Percentiles rank a stretch among this genome's conserved stretches.
phyloP scores from a whole-genome alignment of 2,113 vertebrate genomes.

The Aphelocoma coerulescens region DNA sequence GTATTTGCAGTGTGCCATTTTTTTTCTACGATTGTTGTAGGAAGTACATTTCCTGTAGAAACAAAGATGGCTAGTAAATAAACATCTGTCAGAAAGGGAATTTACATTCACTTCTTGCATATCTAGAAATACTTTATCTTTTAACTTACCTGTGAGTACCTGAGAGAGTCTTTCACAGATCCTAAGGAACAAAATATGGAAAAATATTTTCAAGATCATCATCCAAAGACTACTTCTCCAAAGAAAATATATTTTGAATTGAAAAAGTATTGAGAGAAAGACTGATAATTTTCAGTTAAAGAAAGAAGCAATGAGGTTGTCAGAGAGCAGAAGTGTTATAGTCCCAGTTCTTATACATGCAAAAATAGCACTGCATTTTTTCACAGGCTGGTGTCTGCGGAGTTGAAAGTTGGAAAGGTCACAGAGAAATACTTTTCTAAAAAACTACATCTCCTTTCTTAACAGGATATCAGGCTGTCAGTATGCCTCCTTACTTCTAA shows the following conservation, averaged over 20 bases:
- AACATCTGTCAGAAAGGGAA: neutral
- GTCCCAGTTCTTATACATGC: neutral
- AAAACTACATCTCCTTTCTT: neutral
- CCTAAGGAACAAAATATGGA: neutral
- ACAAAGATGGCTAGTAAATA: neutral
- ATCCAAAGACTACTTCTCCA: neutral
- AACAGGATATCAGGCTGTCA: neutral
- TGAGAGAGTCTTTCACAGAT: neutral
- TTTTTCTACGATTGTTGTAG: neutral
- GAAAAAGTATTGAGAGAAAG: neutral
- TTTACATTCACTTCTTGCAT: neutral
- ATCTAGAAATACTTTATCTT: neutral
- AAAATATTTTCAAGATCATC: neutral
- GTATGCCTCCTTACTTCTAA: neutral
- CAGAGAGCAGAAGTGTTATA: neutral
- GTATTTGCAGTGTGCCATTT: neutral
- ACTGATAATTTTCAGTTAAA: neutral
- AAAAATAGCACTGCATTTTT: constrained; percentile 14
- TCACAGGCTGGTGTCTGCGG: neutral
- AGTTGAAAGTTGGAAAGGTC: constrained; percentile 20
- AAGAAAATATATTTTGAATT: neutral
- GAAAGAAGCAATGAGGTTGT: neutral
- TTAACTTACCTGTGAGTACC: neutral
- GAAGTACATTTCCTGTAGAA: neutral
- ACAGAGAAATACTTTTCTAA: neutral